Conservation (phyloP, 1,140 invertebrate species). For the Nixonia krombeini region DNA sequence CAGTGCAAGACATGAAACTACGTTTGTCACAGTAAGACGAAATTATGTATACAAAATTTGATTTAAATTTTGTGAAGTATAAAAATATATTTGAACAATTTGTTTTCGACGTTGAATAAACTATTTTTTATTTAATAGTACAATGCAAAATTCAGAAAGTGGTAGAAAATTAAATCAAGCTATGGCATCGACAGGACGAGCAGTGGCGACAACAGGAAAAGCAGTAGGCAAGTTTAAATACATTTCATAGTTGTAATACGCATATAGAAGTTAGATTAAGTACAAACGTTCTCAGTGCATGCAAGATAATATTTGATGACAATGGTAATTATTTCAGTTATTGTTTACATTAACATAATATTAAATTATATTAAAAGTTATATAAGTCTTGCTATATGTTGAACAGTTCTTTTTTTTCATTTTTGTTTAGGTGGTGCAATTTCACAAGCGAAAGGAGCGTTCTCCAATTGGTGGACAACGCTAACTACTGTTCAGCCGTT, state of each 20-base stretch:
- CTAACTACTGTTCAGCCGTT: conserved; percentile 75
- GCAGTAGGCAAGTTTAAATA: conserved; percentile 80
- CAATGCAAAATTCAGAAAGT: conserved; percentile 94
- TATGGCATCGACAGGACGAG: conserved; percentile 89
- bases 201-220: conserved; percentile 90
- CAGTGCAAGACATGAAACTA: conserved; percentile 94
- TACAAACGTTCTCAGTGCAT: too few relatives aligned
- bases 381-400: conserved; percentile 10
- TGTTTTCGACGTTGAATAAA: neutral
- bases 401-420: too few relatives aligned
- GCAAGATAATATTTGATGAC: too few relatives aligned
- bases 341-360: too few relatives aligned
- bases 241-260: too few relatives aligned
- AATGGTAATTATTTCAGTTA: too few relatives aligned
- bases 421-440: conserved; percentile 85
- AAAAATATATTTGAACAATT: neutral
- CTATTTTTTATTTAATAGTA: conserved; percentile 75
- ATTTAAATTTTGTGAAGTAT: neutral
- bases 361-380: conserved; percentile 10
- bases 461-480: conserved; percentile 92
- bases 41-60: neutral
- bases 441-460: conserved; percentile 91
- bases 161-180: conserved; percentile 95
- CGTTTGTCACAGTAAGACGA: conserved; percentile 88
- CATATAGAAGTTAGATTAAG: too few relatives aligned